phyloP scores from a whole-genome alignment of 2,888 invertebrate species.

The Norana najaformis region DNA sequence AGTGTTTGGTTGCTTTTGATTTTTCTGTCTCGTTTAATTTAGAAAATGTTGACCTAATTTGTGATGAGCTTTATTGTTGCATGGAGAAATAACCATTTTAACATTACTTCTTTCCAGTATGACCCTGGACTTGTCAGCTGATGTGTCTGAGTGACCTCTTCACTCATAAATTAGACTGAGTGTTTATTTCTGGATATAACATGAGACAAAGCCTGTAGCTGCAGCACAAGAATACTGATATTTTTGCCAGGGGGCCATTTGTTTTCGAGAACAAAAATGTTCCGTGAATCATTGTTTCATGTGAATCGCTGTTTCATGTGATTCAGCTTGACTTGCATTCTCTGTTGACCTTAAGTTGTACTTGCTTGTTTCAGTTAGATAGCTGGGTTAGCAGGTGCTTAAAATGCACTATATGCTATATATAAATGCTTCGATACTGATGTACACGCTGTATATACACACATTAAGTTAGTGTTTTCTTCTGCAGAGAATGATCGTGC shows the following conservation, averaged over 20 bases:
- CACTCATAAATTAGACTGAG: neutral
- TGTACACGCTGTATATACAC: neutral
- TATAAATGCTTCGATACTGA: neutral
- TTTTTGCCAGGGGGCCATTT: neutral
- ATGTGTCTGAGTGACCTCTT: neutral
- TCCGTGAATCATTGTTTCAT: neutral
- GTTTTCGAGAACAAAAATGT: neutral
- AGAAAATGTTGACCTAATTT: neutral
- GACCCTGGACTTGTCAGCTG: too few relatives aligned
- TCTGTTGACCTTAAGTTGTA: neutral
- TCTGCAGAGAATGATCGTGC: slow-evolving; percentile 27
- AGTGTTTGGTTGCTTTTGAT: neutral
- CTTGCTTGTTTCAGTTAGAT: neutral
- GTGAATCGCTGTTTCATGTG: neutral
- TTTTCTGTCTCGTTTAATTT: too few relatives aligned
- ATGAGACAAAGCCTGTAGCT: neutral
- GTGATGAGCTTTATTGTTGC: neutral
- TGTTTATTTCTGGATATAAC: neutral
- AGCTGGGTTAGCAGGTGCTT: neutral
- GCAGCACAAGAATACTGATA: neutral
- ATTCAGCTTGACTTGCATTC: neutral
- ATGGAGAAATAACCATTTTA: neutral
- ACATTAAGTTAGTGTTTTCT: neutral
- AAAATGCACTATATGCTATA: neutral
- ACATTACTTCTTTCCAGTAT: too few relatives aligned